phyloP scores from a whole-genome alignment of 2,797 vertebrate genomes.

The Smutsia temminckii region DNA sequence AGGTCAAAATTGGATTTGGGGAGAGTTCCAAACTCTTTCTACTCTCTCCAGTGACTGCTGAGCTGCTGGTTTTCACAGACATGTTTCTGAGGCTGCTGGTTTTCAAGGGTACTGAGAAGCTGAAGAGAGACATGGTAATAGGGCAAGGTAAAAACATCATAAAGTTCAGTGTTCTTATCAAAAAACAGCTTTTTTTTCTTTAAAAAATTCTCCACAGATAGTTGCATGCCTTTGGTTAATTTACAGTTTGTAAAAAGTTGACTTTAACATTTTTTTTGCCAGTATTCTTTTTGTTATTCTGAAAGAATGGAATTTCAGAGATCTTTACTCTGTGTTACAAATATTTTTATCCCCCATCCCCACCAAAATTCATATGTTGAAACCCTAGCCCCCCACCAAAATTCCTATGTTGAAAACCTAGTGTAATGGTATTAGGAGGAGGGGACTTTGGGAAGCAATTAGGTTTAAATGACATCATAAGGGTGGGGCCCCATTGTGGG shows the following conservation, averaged over 20 bases:
- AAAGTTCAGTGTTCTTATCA: neutral
- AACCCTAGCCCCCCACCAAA: no score
- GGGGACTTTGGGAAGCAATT: neutral
- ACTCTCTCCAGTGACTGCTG: neutral
- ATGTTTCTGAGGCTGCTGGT: neutral
- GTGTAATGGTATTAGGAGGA: neutral
- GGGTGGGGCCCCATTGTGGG: neutral
- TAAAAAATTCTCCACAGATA: neutral
- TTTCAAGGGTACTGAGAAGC: neutral
- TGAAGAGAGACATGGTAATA: neutral
- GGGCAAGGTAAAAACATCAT: neutral
- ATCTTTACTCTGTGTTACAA: neutral
- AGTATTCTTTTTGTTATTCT: neutral
- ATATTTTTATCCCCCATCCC: neutral
- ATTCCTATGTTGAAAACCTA: no score
- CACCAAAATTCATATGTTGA: neutral
- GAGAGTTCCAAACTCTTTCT: neutral
- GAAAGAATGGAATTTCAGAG: neutral
- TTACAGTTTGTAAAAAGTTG: neutral
- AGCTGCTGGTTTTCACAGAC: neutral
- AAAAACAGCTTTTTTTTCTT: neutral
- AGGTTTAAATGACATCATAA: neutral
- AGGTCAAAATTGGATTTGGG: neutral
- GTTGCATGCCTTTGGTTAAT: neutral
- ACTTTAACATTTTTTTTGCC: neutral